Conservation (phyloP, 2,888 invertebrate genomes). For the Hypercompe scribonia region DNA sequence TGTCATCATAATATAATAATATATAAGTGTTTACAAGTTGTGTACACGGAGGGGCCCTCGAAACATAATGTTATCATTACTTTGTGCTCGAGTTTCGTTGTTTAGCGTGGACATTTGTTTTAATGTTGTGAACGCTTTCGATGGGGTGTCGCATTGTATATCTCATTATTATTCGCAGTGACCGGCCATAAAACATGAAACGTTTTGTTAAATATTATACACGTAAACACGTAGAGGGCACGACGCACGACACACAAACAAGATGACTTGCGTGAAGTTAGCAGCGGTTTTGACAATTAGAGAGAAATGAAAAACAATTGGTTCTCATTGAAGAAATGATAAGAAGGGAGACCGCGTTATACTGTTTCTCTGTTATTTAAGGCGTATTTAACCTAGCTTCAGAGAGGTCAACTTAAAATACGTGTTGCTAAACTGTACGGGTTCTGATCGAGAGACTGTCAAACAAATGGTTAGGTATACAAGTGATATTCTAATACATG, state of each 20-base stretch:
- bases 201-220: background rate
- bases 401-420: background rate
- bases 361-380: background rate
- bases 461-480: background rate
- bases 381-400: background rate
- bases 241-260: background rate
- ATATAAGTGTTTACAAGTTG: background rate
- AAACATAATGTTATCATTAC: slow-evolving; percentile 13
- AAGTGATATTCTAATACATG: background rate
- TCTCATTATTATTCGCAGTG: slow-evolving; percentile 25
- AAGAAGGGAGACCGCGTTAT: background rate
- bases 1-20: background rate
- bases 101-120: slow-evolving; percentile 19
- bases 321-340: background rate
- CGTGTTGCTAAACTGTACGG: background rate
- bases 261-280: background rate
- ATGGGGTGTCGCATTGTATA: slow-evolving; percentile 39
- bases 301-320: background rate
- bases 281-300: background rate
- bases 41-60: slow-evolving; percentile 19
- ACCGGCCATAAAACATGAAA: slow-evolving; percentile 20
- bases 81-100: slow-evolving; percentile 18
- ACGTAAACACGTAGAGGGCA: background rate
- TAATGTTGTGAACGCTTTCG: slow-evolving; percentile 32
- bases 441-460: background rate